Percentiles rank a stretch among this genome's conserved stretches.
phyloP scores from a whole-genome alignment of 2,888 invertebrate genomes.

The Marronus borbonicus region DNA sequence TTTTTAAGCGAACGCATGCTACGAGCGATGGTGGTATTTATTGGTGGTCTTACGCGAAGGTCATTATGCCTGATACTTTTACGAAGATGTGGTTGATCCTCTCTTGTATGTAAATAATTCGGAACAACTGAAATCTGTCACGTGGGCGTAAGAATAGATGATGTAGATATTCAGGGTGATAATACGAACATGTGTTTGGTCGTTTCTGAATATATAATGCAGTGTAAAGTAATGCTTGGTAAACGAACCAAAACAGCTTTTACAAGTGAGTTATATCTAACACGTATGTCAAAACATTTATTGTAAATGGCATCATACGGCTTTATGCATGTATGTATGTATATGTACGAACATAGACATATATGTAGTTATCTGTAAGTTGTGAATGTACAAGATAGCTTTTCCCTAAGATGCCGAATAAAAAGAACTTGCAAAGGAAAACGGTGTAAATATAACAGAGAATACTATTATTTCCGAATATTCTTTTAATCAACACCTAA shows the following conservation, averaged over 20 bases:
- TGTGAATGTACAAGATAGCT: no score
- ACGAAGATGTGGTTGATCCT: constrained; percentile 20
- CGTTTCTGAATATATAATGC: constrained; percentile 37
- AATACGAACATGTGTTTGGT: constrained; percentile 37
- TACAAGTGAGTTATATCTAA: constrained; percentile 17
- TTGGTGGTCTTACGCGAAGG: constrained; percentile 15
- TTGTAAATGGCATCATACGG: not conserved
- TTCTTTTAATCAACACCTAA: no score
- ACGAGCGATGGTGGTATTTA: not conserved
- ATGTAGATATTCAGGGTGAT: constrained; percentile 39
- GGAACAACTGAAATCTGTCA: constrained; percentile 41
- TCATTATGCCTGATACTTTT: constrained; percentile 15
- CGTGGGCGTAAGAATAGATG: constrained; percentile 45
- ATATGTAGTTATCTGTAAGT: no score
- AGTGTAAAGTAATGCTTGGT: constrained; percentile 19
- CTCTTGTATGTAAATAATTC: constrained; percentile 31
- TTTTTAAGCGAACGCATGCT: not conserved
- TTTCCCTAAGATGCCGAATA: no score
- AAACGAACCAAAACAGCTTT: constrained; percentile 13
- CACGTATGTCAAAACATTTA: constrained; percentile 12
- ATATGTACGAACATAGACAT: no score
- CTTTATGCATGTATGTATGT: not conserved
- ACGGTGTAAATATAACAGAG: no score
- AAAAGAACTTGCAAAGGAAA: no score
- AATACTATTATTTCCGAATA: no score